Base-by-base conservation (phyloP, 1,140 invertebrate genomes). In the Caenorhabditis brenneri region DNA sequence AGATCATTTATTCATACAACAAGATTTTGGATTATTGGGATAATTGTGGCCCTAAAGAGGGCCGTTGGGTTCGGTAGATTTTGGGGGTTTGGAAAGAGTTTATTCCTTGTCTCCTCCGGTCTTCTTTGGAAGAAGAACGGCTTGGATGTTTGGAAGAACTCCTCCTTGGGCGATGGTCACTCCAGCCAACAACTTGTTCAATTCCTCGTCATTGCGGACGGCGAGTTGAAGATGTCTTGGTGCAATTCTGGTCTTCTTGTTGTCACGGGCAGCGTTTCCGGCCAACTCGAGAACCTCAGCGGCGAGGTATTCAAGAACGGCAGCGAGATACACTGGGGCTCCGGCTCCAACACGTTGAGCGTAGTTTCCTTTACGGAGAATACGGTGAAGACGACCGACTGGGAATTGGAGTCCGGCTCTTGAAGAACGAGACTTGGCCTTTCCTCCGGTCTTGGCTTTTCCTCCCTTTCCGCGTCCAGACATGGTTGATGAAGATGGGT, bases 161-260 rank as follows among this genome's bases (percentile, higher is more conserved):
- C n/a, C n/a, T n/a, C n/a, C n/a, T n/a, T n/a, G n/a, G n/a, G n/a
- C n/a, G n/a, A n/a, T n/a, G n/a, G n/a, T n/a, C n/a, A n/a, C n/a
- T n/a, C n/a, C n/a, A n/a, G n/a, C n/a, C n/a, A n/a, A n/a, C n/a
- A n/a, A n/a, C n/a, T n/a, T n/a, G n/a, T n/a, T n/a, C n/a, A n/a
- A n/a, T n/a, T n/a, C n/a, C n/a, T n/a, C n/a, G n/a, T n/a, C n/a
- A n/a, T n/a, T n/a, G n/a, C n/a, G n/a, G n/a, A n/a, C n/a, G 12
- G 95, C 95, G 60, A 96, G 91, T 83, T 95, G 93, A 2, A 96
- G 92, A 90, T 96, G 95, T 69, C 95, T 92, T 0, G 95, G 95
- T 80, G 94, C 94, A 49, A 96, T 94, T 81, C 95, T 92, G 1
- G 92, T 91, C 88, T 92, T 93, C 86, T 93, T 93, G 88, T 93